phyloP scores from a whole-genome alignment of 2,888 invertebrate genomes.

The Proisotoma minuta region DNA sequence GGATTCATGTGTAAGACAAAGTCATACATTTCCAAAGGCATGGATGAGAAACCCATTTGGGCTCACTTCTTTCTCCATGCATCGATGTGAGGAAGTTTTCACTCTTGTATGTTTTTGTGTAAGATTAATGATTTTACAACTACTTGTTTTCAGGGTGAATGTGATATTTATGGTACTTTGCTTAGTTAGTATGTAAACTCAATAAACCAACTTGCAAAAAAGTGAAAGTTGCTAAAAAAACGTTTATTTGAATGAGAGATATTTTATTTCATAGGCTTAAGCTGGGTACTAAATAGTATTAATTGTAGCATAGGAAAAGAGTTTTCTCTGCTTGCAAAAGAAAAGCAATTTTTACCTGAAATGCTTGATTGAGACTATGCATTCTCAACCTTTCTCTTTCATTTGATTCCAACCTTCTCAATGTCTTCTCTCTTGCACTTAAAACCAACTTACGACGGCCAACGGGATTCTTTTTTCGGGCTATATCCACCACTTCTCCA shows the following conservation, averaged over 20 bases:
- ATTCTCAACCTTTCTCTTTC: slow-evolving; percentile 47
- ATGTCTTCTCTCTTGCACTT: slow-evolving; percentile 46
- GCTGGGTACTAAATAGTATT: not conserved
- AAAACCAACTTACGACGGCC: slow-evolving; percentile 47
- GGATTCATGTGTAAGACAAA: too few species aligned
- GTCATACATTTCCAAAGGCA: too few species aligned
- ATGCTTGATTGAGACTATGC: slow-evolving; percentile 48
- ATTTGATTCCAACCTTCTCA: slow-evolving; percentile 47
- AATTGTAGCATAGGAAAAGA: too few species aligned
- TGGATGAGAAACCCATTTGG: too few species aligned
- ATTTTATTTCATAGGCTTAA: not conserved
- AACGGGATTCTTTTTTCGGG: slow-evolving; percentile 47
- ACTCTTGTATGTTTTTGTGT: too few species aligned
- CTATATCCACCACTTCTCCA: slow-evolving; percentile 21
- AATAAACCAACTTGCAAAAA: not conserved
- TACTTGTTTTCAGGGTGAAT: too few species aligned
- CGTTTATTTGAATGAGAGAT: not conserved
- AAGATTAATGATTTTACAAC: too few species aligned
- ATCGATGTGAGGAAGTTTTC: too few species aligned
- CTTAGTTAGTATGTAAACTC: too few species aligned
- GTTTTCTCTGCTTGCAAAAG: too few species aligned
- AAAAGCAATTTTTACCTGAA: slow-evolving; percentile 38
- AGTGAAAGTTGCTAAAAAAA: not conserved
- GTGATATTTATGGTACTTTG: too few species aligned
- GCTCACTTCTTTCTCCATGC: too few species aligned